Evolutionary conservation across 2,113 vertebrate species (phyloP), one percentile per base, ranked within the genome.

Genomic region (Microtus pennsylvanicus): DNA sequence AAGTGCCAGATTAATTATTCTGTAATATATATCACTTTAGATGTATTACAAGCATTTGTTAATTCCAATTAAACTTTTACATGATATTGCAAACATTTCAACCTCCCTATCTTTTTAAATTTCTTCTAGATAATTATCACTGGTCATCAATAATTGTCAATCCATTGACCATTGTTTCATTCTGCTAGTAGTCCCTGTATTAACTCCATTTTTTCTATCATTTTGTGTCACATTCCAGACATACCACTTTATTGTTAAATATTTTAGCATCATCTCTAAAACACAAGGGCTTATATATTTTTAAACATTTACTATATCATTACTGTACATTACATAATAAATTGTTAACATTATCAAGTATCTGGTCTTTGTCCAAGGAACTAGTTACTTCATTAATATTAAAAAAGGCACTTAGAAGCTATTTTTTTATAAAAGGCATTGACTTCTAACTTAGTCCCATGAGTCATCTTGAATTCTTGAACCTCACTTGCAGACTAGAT

Each of bases 241-340:
- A 81, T 47, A 61, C n/a, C 30, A 78, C 35, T 76, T 90, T 38
- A 92, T 69, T 38, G n/a, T 95, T 77, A 78, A 92, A 78, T 93
- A 86, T 52, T 90, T 77, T 13, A 75, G 4, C n/a, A n/a, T 82
- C 58, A 55, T 74, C 28, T 91, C n/a, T 91, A 90, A n/a, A 75
- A 52, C 35, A 77, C 9, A 81, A 78, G 1, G 9, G 10, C 1
- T 47, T 76, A 74, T 50, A 52, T 89, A 90, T 89, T 85, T 86
- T 96, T 85, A 88, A 93, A 69, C 7, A 93, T 81, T 85, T 45
- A 86, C 17, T 35, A 19, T 30, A 38, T 75, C 50, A 92, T 77
- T 89, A 47, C 80, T 7, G 70, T 67, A 70, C 1, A 90, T 74
- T 38, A 87, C 78, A 80, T 80, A 88, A 93, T 80, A 88, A 74